Percentiles rank a stretch among this genome's conserved stretches.
Evolutionary conservation across 2,888 invertebrate species (phyloP).

Genomic region (Branchipolynoe longqiensis): DNA sequence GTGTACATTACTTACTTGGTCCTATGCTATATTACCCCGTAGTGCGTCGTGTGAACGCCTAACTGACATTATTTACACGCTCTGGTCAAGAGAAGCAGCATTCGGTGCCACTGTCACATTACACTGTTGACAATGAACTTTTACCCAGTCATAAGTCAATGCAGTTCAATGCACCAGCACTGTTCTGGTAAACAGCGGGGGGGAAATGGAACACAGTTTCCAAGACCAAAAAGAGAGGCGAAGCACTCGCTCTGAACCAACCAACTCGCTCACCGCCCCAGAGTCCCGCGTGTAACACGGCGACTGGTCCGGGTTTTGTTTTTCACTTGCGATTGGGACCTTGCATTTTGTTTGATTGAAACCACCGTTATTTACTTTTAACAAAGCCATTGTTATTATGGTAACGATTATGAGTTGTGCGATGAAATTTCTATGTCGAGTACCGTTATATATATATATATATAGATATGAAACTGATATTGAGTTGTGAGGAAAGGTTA

Average conservation of each 20-base stretch:
- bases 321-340: background rate
- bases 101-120: background rate
- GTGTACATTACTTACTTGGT: background rate
- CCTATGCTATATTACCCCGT: too few species aligned
- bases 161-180: background rate
- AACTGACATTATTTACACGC: background rate
- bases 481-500: constrained; percentile 20
- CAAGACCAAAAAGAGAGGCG: background rate
- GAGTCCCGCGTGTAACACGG: too few species aligned
- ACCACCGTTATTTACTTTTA: too few species aligned
- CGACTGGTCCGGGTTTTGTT: too few species aligned
- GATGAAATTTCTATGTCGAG: background rate
- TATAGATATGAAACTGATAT: too few species aligned
- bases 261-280: too few species aligned
- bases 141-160: constrained; percentile 2
- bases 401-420: background rate
- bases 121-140: constrained; percentile 9
- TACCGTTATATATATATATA: too few species aligned
- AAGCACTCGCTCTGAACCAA: too few species aligned
- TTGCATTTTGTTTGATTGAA: background rate
- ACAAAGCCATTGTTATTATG: too few species aligned
- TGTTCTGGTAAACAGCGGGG: background rate
- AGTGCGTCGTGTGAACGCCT: background rate
- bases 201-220: constrained; percentile 20
- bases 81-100: background rate